Percentiles rank a stretch among this genome's conserved stretches.
phyloP scores from a whole-genome alignment of 2,888 invertebrate species.

The Malachius bipustulatus region DNA sequence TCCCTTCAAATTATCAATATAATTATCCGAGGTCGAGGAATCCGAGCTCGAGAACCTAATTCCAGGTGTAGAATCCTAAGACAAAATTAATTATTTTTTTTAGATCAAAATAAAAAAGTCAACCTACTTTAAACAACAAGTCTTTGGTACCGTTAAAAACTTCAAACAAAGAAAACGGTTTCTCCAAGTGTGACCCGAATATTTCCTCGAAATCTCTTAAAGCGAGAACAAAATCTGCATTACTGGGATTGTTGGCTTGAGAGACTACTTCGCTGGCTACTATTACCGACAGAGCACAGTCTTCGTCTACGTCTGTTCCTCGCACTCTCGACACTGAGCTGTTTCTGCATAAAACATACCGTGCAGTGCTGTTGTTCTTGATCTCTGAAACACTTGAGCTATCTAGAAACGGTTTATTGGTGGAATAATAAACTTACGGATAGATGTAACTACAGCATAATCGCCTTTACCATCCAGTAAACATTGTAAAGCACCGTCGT shows the following conservation, averaged over 20 bases:
- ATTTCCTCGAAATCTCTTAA: slow-evolving; percentile 27
- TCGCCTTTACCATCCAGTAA: slow-evolving; percentile 42
- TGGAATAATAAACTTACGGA: slow-evolving; percentile 22
- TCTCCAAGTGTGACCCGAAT: slow-evolving; percentile 33
- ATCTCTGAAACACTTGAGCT: background rate
- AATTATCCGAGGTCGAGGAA: slow-evolving; percentile 27
- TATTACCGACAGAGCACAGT: slow-evolving; percentile 45
- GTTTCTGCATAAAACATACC: slow-evolving; percentile 44
- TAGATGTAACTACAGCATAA: slow-evolving; percentile 43
- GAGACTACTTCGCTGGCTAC: slow-evolving; percentile 51
- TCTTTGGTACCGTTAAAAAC: slow-evolving; percentile 42
- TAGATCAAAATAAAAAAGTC: slow-evolving; percentile 8
- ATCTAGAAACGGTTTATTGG: background rate
- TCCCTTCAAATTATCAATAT: background rate
- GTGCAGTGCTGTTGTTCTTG: background rate
- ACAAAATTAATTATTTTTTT: no score
- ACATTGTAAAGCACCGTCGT: slow-evolving; percentile 49
- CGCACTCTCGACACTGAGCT: slow-evolving; percentile 40
- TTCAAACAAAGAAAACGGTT: slow-evolving; percentile 45
- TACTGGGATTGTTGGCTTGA: slow-evolving; percentile 31
- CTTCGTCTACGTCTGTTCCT: slow-evolving; percentile 42
- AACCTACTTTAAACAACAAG: slow-evolving; percentile 46
- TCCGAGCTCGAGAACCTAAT: slow-evolving; percentile 36
- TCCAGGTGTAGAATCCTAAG: slow-evolving; percentile 44
- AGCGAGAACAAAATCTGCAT: slow-evolving; percentile 24